Evolutionary conservation across 2,797 vertebrate species (phyloP), one percentile per base, ranked within the genome.

Genomic region (Mionectes olivaceus): DNA sequence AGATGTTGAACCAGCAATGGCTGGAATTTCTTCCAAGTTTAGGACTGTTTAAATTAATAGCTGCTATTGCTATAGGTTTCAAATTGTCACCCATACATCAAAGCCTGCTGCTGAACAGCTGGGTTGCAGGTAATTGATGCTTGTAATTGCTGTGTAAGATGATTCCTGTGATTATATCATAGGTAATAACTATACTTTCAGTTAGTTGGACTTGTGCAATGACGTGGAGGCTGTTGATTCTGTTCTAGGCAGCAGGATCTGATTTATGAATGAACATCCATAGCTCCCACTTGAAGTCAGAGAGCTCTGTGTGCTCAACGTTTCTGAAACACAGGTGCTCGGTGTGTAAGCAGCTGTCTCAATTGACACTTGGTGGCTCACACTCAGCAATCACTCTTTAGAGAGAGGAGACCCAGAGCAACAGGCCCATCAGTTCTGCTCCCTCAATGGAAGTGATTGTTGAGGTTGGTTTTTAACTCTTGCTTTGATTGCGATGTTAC

Each of bases 221-320:
- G 77, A 80, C 75, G 46, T 83, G 68, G 60, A 81, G 65, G 69
- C 30, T 90, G 55, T 84, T 83, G 76, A 41, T 88, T 78, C 80
- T 64, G 69, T 75, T 73, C 65, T 70, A 64, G 59, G 79, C 77
- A 93, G 39, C 47, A 56, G 70, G 46, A 65, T 61, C 78, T 89
- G 82, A 76, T 91, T 95, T 95, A 65, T 94, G 89, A 95, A 86
- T 87, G 87, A 78, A 49, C 79, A 89, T 78, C 89, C 87, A 59
- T 76, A 76, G 11, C 50, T 94, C 69, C 85, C 73, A 78, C 91
- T 88, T 74, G 76, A 83, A 83, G 76, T 67, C 71, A 19, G 90
- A 85, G 87, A 41, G 75, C 87, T 80, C n/a, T 53, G 57, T 87
- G 69, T 85, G 78, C 70, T 94, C 80, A 79, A 32, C 65, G 8